A percentile compares a stretch with the other conserved stretches of the same genome.
Conservation (phyloP, 2,797 vertebrate species). For the Lateolabrax maculatus region DNA sequence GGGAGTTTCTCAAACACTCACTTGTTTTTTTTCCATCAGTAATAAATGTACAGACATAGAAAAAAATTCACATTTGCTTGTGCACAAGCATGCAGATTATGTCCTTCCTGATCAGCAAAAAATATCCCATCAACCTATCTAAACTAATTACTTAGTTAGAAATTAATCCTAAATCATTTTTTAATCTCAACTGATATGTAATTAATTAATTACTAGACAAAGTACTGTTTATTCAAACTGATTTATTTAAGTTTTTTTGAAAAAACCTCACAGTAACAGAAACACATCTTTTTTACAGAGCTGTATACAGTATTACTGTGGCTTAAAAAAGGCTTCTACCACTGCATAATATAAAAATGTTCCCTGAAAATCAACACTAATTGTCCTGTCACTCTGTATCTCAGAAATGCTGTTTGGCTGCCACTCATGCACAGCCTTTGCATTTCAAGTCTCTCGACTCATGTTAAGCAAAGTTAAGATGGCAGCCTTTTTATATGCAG, state of each 20-base stretch:
- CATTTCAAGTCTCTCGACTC: slow-evolving; percentile 52
- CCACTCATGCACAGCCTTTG: slow-evolving; percentile 58
- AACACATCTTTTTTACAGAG: not conserved
- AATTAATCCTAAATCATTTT: not conserved
- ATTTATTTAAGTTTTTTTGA: not conserved
- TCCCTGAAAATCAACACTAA: slow-evolving; percentile 51
- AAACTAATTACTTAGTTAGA: not conserved
- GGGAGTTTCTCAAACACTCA: not conserved
- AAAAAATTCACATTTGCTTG: not conserved
- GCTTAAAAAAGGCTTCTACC: slow-evolving; percentile 16
- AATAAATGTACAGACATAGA: not conserved
- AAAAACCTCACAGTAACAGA: not conserved
- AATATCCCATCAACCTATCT: not conserved
- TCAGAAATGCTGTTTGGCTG: slow-evolving; percentile 66
- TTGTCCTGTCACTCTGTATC: slow-evolving; percentile 53
- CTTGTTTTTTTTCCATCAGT: not conserved
- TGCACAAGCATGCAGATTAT: not conserved
- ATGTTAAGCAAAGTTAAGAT: slow-evolving; percentile 65
- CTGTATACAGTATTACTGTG: not conserved
- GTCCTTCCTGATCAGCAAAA: not conserved
- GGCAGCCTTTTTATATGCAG: slow-evolving; percentile 68
- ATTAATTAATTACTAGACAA: slow-evolving; percentile 19
- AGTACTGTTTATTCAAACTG: not conserved
- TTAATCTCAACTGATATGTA: not conserved
- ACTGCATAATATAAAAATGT: slow-evolving; percentile 21